Evolutionary conservation across 2,113 vertebrate species (phyloP).

Genomic region (human (Homo sapiens)): GRCh38 chr3:6132501-6133000

Average conservation of each 20-base stretch:
- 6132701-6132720: neutral
- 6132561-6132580: slow-evolving; percentile 44
- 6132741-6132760: neutral
- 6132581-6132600: neutral
- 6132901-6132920: too few species aligned
- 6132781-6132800: neutral
- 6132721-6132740: neutral
- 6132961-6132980: neutral
- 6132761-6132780: neutral
- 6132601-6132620: neutral
- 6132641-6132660: neutral
- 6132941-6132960: neutral
- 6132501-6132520: neutral
- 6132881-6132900: neutral
- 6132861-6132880: neutral
- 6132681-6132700: neutral
- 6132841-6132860: neutral
- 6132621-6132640: neutral
- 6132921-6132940: neutral
- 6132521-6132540: neutral
- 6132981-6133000: neutral
- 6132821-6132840: neutral
- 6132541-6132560: neutral
- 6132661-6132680: neutral
- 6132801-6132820: neutral